These are phyloP conservation scores for Carcina quercana DNA, from an alignment of 2,888 invertebrate species.

Conservation along the genomic window DNA sequence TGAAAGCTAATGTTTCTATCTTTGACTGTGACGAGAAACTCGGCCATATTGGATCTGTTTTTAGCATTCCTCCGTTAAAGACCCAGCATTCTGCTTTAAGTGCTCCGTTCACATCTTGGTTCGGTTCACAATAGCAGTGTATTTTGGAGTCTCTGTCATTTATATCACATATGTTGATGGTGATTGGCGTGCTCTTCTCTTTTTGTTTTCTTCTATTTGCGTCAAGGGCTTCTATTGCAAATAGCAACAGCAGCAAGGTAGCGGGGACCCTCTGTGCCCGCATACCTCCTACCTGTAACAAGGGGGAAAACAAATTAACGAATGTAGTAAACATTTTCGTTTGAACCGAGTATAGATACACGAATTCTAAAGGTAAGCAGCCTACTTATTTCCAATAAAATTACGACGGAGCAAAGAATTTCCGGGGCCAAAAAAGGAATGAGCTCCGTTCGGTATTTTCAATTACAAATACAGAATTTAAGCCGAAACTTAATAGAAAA, in stretches of 20 bases:
- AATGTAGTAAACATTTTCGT: too few species aligned
- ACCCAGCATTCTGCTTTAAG: constrained; percentile 86
- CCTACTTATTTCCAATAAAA: neutral
- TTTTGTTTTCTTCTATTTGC: constrained; percentile 63
- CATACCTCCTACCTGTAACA: constrained; percentile 68
- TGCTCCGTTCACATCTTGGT: constrained; percentile 71
- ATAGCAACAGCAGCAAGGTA: constrained; percentile 67
- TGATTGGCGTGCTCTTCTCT: constrained; percentile 43
- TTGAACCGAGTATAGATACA: too few species aligned
- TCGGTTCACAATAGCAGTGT: constrained; percentile 79
- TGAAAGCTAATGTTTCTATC: constrained; percentile 80
- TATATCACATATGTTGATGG: constrained; percentile 73
- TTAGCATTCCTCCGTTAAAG: constrained; percentile 79
- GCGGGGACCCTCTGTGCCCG: constrained; percentile 66
- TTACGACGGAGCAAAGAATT: neutral
- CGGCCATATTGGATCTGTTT: constrained; percentile 81
- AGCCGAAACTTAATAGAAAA: neutral
- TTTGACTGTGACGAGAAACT: constrained; percentile 82
- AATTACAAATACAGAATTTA: constrained; percentile 1
- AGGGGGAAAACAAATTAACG: constrained; percentile 22
- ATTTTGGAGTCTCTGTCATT: constrained; percentile 72
- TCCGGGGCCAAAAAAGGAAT: neutral
- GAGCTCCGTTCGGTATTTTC: neutral
- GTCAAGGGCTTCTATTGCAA: constrained; percentile 62
- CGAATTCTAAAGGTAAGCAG: neutral